Evolutionary conservation across 37 sponge, comb jelly and placozoan genomes (phyloP).

Genomic region (Halichondria panicea): DNA sequence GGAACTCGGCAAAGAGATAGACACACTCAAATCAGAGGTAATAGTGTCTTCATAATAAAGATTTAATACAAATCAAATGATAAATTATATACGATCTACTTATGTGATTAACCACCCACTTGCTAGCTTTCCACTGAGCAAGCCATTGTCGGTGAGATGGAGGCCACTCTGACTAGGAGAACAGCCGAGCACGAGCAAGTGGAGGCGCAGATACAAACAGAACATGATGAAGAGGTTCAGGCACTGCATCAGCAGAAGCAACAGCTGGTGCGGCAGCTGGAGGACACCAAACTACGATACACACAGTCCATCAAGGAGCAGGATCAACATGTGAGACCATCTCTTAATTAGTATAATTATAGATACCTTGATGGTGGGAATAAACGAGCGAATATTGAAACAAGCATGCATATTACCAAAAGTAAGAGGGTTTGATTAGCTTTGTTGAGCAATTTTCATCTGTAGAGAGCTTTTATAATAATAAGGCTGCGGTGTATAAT

Average conservation of each 20-base stretch:
- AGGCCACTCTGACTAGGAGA: background rate
- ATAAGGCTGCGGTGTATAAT: too few species aligned
- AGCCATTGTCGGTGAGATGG: background rate
- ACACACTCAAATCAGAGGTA: conserved; percentile 37
- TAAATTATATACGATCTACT: background rate
- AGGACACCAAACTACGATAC: conserved; percentile 26
- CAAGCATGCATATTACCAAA: too few species aligned
- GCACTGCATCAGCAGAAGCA: conserved; percentile 48
- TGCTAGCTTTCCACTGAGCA: background rate
- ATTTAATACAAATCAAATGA: background rate
- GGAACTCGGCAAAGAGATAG: conserved; percentile 5
- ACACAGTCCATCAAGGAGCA: conserved; percentile 20
- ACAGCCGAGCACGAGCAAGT: conserved; percentile 20
- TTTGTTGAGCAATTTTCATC: too few species aligned
- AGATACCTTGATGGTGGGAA: too few species aligned
- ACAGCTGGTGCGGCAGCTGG: conserved; percentile 10
- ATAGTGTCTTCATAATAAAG: background rate
- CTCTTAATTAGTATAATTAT: too few species aligned
- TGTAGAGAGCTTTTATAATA: too few species aligned
- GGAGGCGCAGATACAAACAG: conserved; percentile 26
- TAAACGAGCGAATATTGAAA: too few species aligned
- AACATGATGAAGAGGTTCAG: conserved; percentile 70
- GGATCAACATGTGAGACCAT: conserved; percentile 30
- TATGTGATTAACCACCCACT: too few species aligned
- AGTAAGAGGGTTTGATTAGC: too few species aligned